phyloP scores from a whole-genome alignment of 2,113 vertebrate species.

The Oreotrochilus melanogaster region DNA sequence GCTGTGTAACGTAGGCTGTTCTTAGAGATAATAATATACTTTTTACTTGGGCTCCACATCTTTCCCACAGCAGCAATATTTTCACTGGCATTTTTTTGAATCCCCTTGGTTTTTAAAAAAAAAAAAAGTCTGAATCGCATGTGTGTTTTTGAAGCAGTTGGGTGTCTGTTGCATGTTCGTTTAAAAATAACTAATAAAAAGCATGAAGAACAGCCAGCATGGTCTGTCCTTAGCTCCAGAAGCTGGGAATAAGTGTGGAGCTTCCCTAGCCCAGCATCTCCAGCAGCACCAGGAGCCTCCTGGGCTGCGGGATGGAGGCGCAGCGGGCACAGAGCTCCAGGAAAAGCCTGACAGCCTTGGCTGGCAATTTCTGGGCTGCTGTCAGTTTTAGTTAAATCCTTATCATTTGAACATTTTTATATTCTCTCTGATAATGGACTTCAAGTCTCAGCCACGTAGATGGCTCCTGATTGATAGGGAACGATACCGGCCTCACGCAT shows the following conservation, averaged over 20 bases:
- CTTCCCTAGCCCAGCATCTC: not conserved
- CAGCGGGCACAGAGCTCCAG: not conserved
- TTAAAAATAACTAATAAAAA: not conserved
- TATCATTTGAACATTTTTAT: constrained; percentile 45
- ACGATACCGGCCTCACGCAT: constrained; percentile 33
- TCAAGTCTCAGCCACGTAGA: not conserved
- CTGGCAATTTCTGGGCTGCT: not conserved
- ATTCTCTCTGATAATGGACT: constrained; percentile 29
- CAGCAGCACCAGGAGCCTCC: accelerated
- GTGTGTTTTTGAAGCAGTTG: not conserved
- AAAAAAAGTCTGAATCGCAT: not conserved
- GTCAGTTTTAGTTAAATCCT: constrained; percentile 15
- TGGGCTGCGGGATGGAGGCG: not conserved
- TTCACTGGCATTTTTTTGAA: constrained; percentile 27
- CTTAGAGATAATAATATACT: constrained; percentile 64
- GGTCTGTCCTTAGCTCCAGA: not conserved
- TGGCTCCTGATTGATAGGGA: constrained; percentile 50
- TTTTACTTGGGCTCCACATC: constrained; percentile 3
- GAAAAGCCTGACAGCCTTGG: not conserved
- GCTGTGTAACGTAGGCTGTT: not conserved
- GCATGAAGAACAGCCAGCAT: not conserved
- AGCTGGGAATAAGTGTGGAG: not conserved
- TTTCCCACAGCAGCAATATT: constrained; percentile 56
- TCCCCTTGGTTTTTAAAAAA: not conserved
- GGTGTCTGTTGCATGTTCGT: not conserved